Evolutionary conservation across 2,113 vertebrate species (phyloP).

Genomic region (Carollia perspicillata): DNA sequence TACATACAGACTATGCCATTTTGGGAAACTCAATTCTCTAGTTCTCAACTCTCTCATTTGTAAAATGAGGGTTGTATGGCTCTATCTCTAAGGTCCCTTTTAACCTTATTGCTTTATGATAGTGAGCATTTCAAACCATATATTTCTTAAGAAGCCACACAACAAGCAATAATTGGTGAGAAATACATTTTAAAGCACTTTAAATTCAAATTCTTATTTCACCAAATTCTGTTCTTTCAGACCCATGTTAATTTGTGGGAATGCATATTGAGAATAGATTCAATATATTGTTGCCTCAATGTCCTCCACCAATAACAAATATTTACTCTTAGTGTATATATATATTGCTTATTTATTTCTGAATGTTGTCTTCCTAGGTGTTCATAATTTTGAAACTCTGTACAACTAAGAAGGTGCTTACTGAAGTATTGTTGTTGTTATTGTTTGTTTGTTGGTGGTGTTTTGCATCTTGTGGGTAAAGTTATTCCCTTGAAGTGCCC

Average conservation of each 20-base stretch:
- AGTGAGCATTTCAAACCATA: background rate
- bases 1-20: background rate
- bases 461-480: background rate
- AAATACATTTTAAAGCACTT: background rate
- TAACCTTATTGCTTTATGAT: background rate
- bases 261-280: background rate
- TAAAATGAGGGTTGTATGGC: background rate
- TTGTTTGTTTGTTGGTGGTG: no score
- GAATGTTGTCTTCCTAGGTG: background rate
- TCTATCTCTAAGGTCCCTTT: background rate
- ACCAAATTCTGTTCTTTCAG: constrained; percentile 20
- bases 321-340: background rate
- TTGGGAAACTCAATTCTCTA: background rate
- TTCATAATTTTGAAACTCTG: background rate
- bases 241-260: background rate
- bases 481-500: background rate
- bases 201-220: constrained; percentile 20
- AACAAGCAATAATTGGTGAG: background rate
- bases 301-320: background rate
- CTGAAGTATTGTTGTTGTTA: background rate
- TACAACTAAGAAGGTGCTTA: background rate
- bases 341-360: background rate
- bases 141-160: background rate
- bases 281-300: background rate
- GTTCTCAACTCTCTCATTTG: background rate